Base-by-base conservation (phyloP, 2,113 vertebrate species). In the Entomyzon cyanotis region DNA sequence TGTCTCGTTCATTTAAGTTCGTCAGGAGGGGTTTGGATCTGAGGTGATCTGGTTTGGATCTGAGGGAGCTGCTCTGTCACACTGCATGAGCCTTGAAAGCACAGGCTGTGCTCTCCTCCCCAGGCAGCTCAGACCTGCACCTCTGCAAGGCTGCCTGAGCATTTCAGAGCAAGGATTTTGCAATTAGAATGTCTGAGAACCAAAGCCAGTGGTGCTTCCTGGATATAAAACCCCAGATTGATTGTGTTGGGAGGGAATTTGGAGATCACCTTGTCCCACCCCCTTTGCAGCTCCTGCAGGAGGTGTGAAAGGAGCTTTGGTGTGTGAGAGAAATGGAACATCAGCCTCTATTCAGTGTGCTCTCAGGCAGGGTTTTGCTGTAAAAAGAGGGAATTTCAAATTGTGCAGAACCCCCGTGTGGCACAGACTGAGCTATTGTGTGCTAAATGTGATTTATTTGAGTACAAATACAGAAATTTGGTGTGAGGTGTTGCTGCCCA, bases 401-500 rank as follows among this genome's bases (percentile, higher is more conserved):
- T 5, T 5, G 24, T 37, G 53, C 53, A 39, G 42, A 2, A 5
- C 4, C 30, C 10, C 18, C 2, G 6, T 20, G 41, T 15, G 12
- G 28, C 28, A 10, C 78, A 21, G 78, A n/a, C 42, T 22, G 63
- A 30, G 39, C 9, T 24, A 15, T 4, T 25, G 58, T 50, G 46
- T 58, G 9, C 35, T 13, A 4, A 8, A 33, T 15, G 58, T 25
- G 60, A 8, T 33, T 17, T 24, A 15, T 9, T 10, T 1, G 41
- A 25, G 52, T 35, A 31, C 56, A 35, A 5, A 1, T 9, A 5
- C 31, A 22, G 2, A 1, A 5, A 3, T 7, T 2, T 1, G 28
- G 10, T 0, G 3, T 30, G 37, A 16, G 2, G 17, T 21, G 41
- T 30, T 18, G 2, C 0, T 74, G 50, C 1, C 23, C 42, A 6